A percentile compares a stretch with the other conserved stretches of the same genome.
phyloP scores from a whole-genome alignment of 2,797 vertebrate species.

The Harpagifer antarcticus region DNA sequence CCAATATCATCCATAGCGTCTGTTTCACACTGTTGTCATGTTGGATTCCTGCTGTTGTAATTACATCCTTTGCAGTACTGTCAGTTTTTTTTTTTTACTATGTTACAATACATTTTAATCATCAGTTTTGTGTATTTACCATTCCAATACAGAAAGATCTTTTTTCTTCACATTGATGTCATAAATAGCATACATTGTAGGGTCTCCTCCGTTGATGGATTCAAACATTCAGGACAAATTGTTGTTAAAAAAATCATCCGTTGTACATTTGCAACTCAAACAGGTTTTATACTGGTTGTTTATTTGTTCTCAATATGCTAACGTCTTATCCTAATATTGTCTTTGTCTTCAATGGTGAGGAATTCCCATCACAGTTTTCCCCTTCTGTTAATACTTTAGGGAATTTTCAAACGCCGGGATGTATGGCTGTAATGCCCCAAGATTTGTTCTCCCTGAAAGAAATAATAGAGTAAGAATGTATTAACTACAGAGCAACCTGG shows the following conservation, averaged over 20 bases:
- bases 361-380: constrained; percentile 99
- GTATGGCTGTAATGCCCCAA: constrained; percentile 99
- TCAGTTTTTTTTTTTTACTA: constrained; percentile 83
- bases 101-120: constrained; percentile 83
- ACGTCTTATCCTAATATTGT: constrained; percentile 98
- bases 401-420: constrained; percentile 99
- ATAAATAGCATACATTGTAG: constrained; percentile 74
- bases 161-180: constrained; percentile 69
- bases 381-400: constrained; percentile 99
- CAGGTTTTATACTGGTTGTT: constrained; percentile 85
- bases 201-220: constrained; percentile 76
- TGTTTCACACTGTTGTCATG: constrained; percentile 57
- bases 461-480: constrained; percentile 99
- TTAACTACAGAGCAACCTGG: constrained; percentile 99
- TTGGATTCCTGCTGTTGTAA: constrained; percentile 56
- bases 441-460: constrained; percentile 99
- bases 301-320: constrained; percentile 91
- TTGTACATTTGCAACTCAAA: constrained; percentile 77
- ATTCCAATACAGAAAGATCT: constrained; percentile 83
- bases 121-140: constrained; percentile 64
- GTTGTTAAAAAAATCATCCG: constrained; percentile 70
- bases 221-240: constrained; percentile 92
- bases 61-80: constrained; percentile 77
- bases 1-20: constrained; percentile 58
- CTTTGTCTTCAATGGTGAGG: constrained; percentile 99